Evolutionary conservation across 2,797 vertebrate genomes (phyloP), one percentile per base, ranked within the genome.

Genomic region (Sebastes steindachneri): DNA sequence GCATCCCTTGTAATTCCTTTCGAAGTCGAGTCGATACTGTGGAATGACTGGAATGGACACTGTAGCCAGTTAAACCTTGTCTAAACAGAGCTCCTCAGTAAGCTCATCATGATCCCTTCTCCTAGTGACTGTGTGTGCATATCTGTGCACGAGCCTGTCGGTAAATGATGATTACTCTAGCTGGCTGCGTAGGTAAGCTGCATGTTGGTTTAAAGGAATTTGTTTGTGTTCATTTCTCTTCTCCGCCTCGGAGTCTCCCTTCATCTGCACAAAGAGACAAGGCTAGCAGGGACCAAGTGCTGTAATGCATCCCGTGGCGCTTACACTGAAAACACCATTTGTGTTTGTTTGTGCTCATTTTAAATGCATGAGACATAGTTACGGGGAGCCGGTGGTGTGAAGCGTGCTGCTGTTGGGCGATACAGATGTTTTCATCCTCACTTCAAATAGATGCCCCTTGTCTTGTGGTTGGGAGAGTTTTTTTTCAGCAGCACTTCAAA

Each of bases 31-130:
- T 83, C 57, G 68, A 89, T 83, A 80, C 74, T 78, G 41, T 62
- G 70, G 74, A 85, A 82, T 65, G 69, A 77, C 54, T 75, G 75
- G 82, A 85, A 84, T 69, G 77, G 68, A 81, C 15, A 67, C 65
- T 72, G 84, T 75, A 72, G 76, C 81, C 63, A 66, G 80, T 85
- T 88, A 92, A 89, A 87, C 80, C 84, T 85, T 72, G 57, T 87
- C 77, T 78, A 90, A 91, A 90, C 84, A 73, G 63, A 68, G 41
- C 86, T 68, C 80, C 57, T 79, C 68, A 75, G 58, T 82, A 31
- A 87, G 66, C 79, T 79, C 59, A 80, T 79, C 17, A 10, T 77
- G 74, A 85, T 73, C 64, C 58, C 67, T n/a, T 64, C 63, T 79
- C 29, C 9, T 41, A n/a, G 21, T 60, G 55, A 67, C 23, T 73